A percentile compares a stretch with the other conserved stretches of the same genome.
Conservation (phyloP, 1,140 invertebrate genomes). For the Colletes latitarsis region DNA sequence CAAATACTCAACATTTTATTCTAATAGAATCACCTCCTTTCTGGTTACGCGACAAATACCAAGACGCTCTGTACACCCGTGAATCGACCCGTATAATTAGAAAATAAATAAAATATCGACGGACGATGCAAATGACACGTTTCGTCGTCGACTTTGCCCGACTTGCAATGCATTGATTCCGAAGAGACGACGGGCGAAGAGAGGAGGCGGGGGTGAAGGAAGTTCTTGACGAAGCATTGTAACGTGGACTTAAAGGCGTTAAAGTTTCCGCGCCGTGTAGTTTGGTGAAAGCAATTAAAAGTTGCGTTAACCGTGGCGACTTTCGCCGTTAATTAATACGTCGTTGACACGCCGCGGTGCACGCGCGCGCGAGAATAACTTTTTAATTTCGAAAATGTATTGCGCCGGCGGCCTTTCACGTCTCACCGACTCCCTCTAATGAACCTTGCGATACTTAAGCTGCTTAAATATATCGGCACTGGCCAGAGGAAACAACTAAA, state of each 20-base stretch:
- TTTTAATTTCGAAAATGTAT: constrained; percentile 49
- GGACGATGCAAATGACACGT: background rate
- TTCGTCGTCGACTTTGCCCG: background rate
- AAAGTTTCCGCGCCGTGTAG: constrained; percentile 38
- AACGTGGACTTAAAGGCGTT: constrained; percentile 31
- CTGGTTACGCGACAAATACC: no score
- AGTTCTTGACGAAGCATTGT: constrained; percentile 7
- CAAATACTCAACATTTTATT: no score
- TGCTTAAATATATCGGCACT: background rate
- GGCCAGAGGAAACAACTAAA: background rate
- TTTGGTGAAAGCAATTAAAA: constrained; percentile 53
- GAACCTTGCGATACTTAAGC: constrained; percentile 21
- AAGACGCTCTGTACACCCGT: no score
- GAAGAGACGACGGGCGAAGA: background rate
- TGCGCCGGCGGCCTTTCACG: background rate
- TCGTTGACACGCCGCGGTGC: constrained; percentile 25
- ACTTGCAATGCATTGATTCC: background rate
- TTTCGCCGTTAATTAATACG: constrained; percentile 58
- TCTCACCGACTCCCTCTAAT: background rate
- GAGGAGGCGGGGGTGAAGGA: background rate
- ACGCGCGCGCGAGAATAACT: constrained; percentile 20
- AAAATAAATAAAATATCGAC: constrained; percentile 26
- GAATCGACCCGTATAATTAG: no score
- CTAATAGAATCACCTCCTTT: no score
- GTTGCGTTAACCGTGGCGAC: constrained; percentile 28